phyloP scores from a whole-genome alignment of 2,113 vertebrate species.

The Pungitius pungitius region DNA sequence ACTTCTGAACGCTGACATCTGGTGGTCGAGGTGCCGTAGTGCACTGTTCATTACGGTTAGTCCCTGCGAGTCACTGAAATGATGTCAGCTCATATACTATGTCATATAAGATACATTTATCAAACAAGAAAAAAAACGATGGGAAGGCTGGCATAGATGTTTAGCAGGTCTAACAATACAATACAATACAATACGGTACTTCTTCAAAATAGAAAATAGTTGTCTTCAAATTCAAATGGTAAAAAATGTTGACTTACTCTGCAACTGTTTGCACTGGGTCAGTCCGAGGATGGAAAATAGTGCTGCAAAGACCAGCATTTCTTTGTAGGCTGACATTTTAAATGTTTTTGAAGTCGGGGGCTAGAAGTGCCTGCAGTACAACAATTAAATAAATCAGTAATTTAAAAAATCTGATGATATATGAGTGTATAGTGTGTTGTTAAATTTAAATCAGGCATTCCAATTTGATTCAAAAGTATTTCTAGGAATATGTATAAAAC shows the following conservation, averaged over 20 bases:
- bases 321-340: conserved; percentile 66
- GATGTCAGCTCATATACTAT: background rate
- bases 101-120: background rate
- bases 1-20: conserved; percentile 65
- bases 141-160: background rate
- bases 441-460: background rate
- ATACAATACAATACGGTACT: background rate
- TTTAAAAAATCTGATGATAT: background rate
- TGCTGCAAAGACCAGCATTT: conserved; percentile 66
- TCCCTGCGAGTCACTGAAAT: background rate
- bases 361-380: conserved; percentile 69
- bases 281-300: conserved; percentile 65
- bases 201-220: background rate
- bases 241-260: conserved; percentile 71
- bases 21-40: conserved; percentile 39
- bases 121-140: background rate
- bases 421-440: background rate
- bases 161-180: background rate
- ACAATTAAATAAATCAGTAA: conserved; percentile 15
- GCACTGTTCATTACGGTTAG: background rate
- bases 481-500: background rate
- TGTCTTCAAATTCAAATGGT: background rate
- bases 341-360: conserved; percentile 23
- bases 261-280: conserved; percentile 73
- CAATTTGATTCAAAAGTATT: background rate